phyloP scores from a whole-genome alignment of 2,797 vertebrate genomes.

The Enteromius viviparus region DNA sequence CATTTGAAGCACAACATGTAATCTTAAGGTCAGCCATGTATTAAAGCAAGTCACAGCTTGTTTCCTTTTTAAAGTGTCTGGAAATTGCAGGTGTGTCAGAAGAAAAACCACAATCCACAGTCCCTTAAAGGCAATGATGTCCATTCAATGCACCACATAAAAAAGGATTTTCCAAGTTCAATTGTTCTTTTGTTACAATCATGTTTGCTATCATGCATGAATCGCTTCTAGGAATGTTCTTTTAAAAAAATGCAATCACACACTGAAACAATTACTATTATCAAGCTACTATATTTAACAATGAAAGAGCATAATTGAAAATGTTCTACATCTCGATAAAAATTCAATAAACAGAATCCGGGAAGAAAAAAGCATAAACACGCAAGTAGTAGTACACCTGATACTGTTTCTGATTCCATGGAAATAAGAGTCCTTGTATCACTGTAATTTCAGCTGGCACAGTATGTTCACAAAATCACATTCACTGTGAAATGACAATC shows the following conservation, averaged over 20 bases:
- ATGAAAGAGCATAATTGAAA: neutral
- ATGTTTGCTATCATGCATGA: neutral
- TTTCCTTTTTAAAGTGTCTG: constrained; percentile 37
- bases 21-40: constrained; percentile 14
- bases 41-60: constrained; percentile 34
- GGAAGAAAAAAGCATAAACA: neutral
- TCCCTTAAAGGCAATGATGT: neutral
- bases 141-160: neutral
- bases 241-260: neutral
- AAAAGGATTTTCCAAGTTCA: constrained; percentile 21
- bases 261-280: neutral
- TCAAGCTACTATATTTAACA: constrained; percentile 2
- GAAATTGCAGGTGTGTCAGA: constrained; percentile 31
- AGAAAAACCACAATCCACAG: neutral
- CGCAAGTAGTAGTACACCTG: neutral
- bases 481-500: neutral
- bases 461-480: constrained; percentile 14
- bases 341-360: neutral
- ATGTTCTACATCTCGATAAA: neutral
- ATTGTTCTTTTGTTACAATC: constrained; percentile 1
- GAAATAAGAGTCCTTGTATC: constrained; percentile 17
- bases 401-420: constrained; percentile 7
- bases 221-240: neutral
- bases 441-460: constrained; percentile 27
- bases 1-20: constrained; percentile 7